phyloP scores from a whole-genome alignment of 2,797 vertebrate species.

The Odontamblyopus rebecca region DNA sequence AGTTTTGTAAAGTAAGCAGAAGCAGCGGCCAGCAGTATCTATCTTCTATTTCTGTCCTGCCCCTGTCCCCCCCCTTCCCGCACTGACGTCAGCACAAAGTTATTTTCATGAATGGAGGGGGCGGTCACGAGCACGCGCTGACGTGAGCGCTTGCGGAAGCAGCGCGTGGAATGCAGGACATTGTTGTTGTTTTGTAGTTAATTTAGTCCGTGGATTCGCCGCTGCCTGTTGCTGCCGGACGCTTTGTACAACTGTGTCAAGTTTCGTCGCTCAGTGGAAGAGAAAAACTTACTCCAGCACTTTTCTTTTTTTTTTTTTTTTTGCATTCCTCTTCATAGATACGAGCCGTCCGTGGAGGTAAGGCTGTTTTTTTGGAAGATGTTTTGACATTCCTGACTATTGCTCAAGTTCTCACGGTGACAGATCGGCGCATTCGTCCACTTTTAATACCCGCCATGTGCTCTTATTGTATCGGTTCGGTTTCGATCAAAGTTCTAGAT shows the following conservation, averaged over 20 bases:
- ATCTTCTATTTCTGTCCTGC: constrained; percentile 79
- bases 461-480: neutral
- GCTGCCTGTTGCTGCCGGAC: constrained; percentile 52
- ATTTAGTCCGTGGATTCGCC: constrained; percentile 69
- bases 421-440: constrained; percentile 23
- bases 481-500: constrained; percentile 19
- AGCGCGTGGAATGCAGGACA: constrained; percentile 83
- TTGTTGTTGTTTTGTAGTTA: constrained; percentile 86
- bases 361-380: constrained; percentile 51
- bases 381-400: constrained; percentile 66
- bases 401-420: constrained; percentile 59
- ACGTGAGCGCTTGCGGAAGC: constrained; percentile 85
- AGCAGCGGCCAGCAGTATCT: constrained; percentile 65
- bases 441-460: neutral
- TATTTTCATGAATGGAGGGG: constrained; percentile 91
- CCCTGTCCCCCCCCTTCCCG: constrained; percentile 40
- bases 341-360: constrained; percentile 72
- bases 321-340: constrained; percentile 54
- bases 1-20: constrained; percentile 70
- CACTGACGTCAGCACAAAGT: constrained; percentile 84
- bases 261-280: constrained; percentile 28
- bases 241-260: constrained; percentile 36
- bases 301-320: constrained; percentile 16
- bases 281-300: constrained; percentile 31
- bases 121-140: constrained; percentile 84